Evolutionary conservation across 2,797 vertebrate species (phyloP).

Genomic region (Anniella stebbinsi): DNA sequence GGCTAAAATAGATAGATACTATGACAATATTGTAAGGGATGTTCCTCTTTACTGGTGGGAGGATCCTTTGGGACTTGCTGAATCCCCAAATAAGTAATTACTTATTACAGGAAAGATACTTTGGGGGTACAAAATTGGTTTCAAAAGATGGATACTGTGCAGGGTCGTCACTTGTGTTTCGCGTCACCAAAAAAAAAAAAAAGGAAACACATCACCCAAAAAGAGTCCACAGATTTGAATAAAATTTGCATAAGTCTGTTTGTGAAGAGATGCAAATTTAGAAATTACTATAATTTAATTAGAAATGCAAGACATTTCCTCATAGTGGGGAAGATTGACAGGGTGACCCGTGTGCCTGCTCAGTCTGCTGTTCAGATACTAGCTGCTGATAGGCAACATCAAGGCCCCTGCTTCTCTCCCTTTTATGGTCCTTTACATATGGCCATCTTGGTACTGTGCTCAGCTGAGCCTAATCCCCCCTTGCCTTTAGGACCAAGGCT

Average conservation of each 20-base stretch:
- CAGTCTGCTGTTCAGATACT: too few species aligned
- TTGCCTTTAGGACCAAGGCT: not conserved
- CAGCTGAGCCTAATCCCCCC: not conserved
- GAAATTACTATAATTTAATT: not conserved
- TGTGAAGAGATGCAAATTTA: not conserved
- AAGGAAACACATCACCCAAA: not conserved
- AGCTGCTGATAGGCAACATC: too few species aligned
- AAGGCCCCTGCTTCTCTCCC: too few species aligned
- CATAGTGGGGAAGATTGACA: too few species aligned
- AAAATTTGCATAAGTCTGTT: not conserved
- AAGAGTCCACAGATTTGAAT: not conserved
- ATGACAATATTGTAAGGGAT: not conserved
- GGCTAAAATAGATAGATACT: not conserved
- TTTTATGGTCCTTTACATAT: not conserved
- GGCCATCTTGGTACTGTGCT: not conserved
- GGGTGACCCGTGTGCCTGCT: too few species aligned
- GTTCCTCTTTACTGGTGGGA: not conserved
- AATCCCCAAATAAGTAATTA: not conserved
- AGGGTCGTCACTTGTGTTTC: not conserved
- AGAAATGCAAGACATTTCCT: not conserved
- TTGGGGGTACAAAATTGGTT: not conserved
- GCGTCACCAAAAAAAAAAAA: not conserved
- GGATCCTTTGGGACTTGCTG: not conserved
- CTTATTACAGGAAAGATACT: not conserved
- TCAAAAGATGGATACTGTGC: not conserved